A percentile compares a stretch with the other conserved stretches of the same genome.
These are phyloP conservation scores for Sitobion miscanthi DNA, from an alignment of 1,140 invertebrate genomes.

Conservation along the genomic window DNA sequence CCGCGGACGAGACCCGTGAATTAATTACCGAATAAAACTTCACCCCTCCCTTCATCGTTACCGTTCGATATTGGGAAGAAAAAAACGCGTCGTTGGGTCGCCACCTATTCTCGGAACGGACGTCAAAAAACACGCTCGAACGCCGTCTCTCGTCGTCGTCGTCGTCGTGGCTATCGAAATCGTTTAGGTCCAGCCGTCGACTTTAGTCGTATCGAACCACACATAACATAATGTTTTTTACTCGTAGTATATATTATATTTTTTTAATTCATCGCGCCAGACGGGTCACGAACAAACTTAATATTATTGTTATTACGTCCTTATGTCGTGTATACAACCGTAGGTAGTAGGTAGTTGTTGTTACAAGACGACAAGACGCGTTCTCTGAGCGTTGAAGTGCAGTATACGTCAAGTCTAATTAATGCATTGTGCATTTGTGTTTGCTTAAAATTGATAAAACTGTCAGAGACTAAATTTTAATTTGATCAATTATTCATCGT, in stretches of 20 bases:
- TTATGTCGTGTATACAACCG: neutral
- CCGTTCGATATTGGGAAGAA: neutral
- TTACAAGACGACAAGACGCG: neutral
- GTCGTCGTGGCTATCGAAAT: neutral
- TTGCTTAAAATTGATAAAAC: neutral
- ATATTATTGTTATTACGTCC: neutral
- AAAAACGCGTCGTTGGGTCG: neutral
- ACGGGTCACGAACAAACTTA: neutral
- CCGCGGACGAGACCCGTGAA: neutral
- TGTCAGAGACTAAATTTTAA: neutral
- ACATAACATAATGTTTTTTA: neutral
- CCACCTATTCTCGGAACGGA: neutral
- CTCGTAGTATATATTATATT: neutral
- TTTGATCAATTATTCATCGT: neutral
- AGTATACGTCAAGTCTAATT: neutral
- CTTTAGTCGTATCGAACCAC: neutral
- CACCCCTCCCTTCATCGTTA: neutral
- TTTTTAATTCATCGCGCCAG: neutral
- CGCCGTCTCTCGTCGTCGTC: too few species aligned
- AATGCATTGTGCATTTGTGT: neutral
- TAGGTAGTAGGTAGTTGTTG: neutral
- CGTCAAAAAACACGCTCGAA: neutral
- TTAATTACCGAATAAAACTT: constrained; percentile 25
- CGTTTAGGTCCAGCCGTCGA: neutral
- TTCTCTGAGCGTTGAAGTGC: neutral